phyloP scores from a whole-genome alignment of 2,888 invertebrate species.

The Linnaemya tessellans region DNA sequence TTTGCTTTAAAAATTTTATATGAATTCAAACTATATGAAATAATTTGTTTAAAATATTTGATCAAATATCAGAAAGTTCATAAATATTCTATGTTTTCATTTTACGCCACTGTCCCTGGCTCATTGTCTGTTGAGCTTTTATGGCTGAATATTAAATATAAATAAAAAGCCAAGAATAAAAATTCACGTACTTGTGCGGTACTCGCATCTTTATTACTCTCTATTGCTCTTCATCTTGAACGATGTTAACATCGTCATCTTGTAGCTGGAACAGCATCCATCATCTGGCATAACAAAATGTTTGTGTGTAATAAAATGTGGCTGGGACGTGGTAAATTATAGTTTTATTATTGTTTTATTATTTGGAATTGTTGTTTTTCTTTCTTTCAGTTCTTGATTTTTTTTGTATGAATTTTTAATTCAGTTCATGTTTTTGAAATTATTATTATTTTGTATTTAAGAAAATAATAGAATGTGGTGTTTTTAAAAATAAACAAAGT shows the following conservation, averaged over 20 bases:
- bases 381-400: neutral
- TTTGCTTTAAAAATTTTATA: too few species aligned
- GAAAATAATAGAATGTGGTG: neutral
- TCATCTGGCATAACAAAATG: conserved; percentile 29
- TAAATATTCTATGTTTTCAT: neutral
- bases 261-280: conserved; percentile 10
- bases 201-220: neutral
- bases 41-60: too few species aligned
- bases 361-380: neutral
- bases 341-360: conserved; percentile 40
- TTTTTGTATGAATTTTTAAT: conserved; percentile 28
- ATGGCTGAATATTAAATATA: conserved; percentile 22
- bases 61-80: too few species aligned
- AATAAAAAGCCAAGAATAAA: conserved; percentile 1
- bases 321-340: conserved; percentile 51
- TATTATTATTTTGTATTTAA: conserved; percentile 13
- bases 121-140: conserved; percentile 9
- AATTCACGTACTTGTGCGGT: conserved; percentile 9
- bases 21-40: too few species aligned
- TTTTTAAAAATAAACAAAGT: neutral
- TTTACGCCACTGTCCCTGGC: neutral
- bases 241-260: conserved; percentile 3
- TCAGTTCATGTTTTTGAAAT: conserved; percentile 30
- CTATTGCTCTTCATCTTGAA: neutral
- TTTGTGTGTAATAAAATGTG: conserved; percentile 43